Evolutionary conservation across 2,888 invertebrate genomes (phyloP), one percentile per base, ranked within the genome.

Genomic region (Prosopocoilus inquinatus): DNA sequence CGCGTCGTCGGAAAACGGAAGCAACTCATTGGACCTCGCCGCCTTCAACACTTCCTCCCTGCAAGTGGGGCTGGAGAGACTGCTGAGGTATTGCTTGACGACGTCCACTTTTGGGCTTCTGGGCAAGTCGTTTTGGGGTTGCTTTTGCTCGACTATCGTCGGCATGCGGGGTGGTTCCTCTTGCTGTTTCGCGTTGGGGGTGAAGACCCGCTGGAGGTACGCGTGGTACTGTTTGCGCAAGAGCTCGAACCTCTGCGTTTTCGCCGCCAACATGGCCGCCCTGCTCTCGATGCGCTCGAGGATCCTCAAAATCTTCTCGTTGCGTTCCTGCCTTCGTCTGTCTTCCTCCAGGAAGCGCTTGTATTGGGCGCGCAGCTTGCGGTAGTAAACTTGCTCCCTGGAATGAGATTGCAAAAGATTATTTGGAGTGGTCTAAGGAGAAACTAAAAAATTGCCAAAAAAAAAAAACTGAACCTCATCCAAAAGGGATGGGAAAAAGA

Each of bases 231-330:
- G 73, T 47, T 66, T 64, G 32, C 75, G 65, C 8, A 84, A 75
- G 69, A 77, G 73, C 70, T 81, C 81, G 28, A 85, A 79, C 54
- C 82, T 75, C 64, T 84, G 82, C 20, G 84, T 84, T 74, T 84
- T 83, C 1, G 83, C 81, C 15, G 81, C 79, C 68, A 85, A 77
- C 62, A 78, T 73, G 32, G 80, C 75, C 16, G 85, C 79, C 61
- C 82, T 79, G 60, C 77, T 80, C 71, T 85, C 85, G 55, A 85
- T 81, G 20, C 78, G 78, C 64, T 85, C 84, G 64, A 86, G 70
- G 64, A 81, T 77, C 55, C 79, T 78, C 20, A 84, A 73, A 54
- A 86, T 76, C 66, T 79, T 79, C 61, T 82, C 81, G 69, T 85
- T 86, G 33, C 85, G 79, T 63, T 84, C 82, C 59, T 83, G 83